These are phyloP conservation scores for Pogonocherus hispidulus DNA, from an alignment of 2,888 invertebrate species.

Conservation along the genomic window DNA sequence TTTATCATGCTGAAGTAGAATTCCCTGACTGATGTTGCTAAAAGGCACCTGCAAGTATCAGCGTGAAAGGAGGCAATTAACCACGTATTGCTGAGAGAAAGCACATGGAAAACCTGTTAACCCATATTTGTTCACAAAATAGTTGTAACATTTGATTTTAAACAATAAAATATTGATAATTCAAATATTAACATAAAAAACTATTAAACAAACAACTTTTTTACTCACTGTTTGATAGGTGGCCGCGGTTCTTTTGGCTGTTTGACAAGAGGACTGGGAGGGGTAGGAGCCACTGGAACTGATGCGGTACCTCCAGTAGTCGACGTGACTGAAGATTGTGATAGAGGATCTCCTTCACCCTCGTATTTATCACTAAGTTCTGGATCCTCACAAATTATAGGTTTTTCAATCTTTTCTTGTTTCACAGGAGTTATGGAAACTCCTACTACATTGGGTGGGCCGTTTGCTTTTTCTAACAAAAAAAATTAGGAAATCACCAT, in stretches of 20 bases:
- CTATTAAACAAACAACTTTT: neutral
- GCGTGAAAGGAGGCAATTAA: too few species aligned
- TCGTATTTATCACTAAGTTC: slow-evolving; percentile 79
- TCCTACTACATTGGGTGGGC: slow-evolving; percentile 75
- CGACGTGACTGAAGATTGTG: slow-evolving; percentile 22
- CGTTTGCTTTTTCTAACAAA: slow-evolving; percentile 36
- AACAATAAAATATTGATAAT: too few species aligned
- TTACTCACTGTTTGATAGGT: slow-evolving; percentile 77
- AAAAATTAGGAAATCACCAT: neutral
- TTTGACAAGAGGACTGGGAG: slow-evolving; percentile 27
- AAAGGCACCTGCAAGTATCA: too few species aligned
- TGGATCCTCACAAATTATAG: slow-evolving; percentile 78
- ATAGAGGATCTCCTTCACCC: slow-evolving; percentile 76
- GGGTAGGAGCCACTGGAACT: neutral
- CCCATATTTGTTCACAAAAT: too few species aligned
- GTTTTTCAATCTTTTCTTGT: slow-evolving; percentile 65
- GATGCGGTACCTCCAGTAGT: slow-evolving; percentile 27
- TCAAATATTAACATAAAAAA: too few species aligned
- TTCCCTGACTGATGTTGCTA: too few species aligned
- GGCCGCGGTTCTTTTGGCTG: slow-evolving; percentile 61
- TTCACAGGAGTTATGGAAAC: slow-evolving; percentile 65
- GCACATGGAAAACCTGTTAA: too few species aligned
- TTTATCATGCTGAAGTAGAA: too few species aligned
- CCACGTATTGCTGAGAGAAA: too few species aligned
- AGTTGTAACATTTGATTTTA: too few species aligned